A percentile compares a stretch with the other conserved stretches of the same genome.
These are phyloP conservation scores for Morone chrysops DNA, from an alignment of 2,113 vertebrate species.

Conservation along the genomic window DNA sequence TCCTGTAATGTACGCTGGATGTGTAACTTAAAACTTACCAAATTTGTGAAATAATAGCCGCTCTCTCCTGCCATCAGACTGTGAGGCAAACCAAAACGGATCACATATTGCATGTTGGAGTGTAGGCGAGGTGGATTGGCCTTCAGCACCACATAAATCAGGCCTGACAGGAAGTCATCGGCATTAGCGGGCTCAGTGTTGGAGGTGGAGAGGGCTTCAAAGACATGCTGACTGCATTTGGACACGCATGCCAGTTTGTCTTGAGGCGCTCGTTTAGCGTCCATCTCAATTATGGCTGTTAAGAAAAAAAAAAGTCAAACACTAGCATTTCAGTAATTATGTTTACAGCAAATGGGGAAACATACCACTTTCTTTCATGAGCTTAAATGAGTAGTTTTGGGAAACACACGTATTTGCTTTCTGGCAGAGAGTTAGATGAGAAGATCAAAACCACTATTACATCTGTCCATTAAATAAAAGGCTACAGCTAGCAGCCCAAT, in stretches of 20 bases:
- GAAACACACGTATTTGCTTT: not conserved
- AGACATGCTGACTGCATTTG: slow-evolving; percentile 84
- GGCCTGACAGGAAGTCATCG: slow-evolving; percentile 85
- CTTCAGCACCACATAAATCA: slow-evolving; percentile 85
- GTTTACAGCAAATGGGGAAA: not conserved
- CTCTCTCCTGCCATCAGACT: slow-evolving; percentile 86
- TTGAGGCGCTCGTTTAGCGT: slow-evolving; percentile 86
- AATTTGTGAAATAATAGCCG: slow-evolving; percentile 88
- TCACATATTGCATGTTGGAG: slow-evolving; percentile 87
- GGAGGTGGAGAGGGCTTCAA: slow-evolving; percentile 80
- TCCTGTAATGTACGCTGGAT: not conserved
- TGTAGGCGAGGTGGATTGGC: slow-evolving; percentile 86
- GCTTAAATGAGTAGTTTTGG: not conserved
- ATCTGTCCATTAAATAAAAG: not conserved
- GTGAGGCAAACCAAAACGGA: slow-evolving; percentile 86
- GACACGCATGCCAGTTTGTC: slow-evolving; percentile 85
- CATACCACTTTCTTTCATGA: not conserved
- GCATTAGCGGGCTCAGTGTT: slow-evolving; percentile 84
- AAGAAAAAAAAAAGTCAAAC: slow-evolving; percentile 2
- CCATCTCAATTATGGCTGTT: slow-evolving; percentile 87
- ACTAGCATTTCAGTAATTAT: not conserved
- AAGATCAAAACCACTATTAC: not conserved
- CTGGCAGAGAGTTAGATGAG: not conserved
- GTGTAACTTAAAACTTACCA: slow-evolving; percentile 72
- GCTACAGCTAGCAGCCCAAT: not conserved